Evolutionary conservation across 2,113 vertebrate genomes (phyloP).

Genomic region (Lepus americanus): DNA sequence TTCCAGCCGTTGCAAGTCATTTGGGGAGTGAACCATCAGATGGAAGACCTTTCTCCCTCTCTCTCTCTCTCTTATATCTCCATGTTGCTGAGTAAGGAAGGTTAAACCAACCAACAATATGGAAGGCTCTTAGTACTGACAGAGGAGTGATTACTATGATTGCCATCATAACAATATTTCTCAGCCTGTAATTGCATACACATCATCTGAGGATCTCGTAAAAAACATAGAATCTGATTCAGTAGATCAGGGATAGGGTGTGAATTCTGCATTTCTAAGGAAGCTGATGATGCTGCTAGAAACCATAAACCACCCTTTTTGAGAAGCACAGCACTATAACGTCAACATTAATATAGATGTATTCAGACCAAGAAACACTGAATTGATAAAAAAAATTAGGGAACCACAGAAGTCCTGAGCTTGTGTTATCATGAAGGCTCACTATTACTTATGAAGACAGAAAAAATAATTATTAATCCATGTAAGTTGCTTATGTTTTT

Average conservation of each 20-base stretch:
- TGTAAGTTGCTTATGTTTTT: constrained; percentile 13
- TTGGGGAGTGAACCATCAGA: too few species aligned
- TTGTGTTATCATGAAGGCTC: not conserved
- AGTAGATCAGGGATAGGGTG: not conserved
- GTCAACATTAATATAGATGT: not conserved
- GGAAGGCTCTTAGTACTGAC: constrained; percentile 5
- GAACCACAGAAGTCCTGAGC: not conserved
- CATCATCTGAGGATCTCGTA: not conserved
- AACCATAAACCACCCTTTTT: not conserved
- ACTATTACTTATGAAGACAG: constrained; percentile 50
- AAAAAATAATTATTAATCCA: constrained; percentile 13
- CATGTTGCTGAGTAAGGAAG: constrained; percentile 13
- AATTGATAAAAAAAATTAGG: constrained; percentile 38
- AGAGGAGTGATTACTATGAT: constrained; percentile 22
- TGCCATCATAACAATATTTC: not conserved
- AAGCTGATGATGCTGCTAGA: not conserved
- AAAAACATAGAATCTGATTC: not conserved
- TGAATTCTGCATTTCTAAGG: constrained; percentile 9
- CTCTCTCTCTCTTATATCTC: not conserved
- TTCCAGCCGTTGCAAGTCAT: too few species aligned
- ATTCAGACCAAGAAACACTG: constrained; percentile 41
- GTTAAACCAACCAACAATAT: not conserved
- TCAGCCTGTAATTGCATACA: constrained; percentile 2
- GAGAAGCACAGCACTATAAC: not conserved
- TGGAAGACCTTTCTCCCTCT: too few species aligned